Base-by-base conservation (phyloP, 2,888 invertebrate genomes). In the Steinernema scapterisci region DNA sequence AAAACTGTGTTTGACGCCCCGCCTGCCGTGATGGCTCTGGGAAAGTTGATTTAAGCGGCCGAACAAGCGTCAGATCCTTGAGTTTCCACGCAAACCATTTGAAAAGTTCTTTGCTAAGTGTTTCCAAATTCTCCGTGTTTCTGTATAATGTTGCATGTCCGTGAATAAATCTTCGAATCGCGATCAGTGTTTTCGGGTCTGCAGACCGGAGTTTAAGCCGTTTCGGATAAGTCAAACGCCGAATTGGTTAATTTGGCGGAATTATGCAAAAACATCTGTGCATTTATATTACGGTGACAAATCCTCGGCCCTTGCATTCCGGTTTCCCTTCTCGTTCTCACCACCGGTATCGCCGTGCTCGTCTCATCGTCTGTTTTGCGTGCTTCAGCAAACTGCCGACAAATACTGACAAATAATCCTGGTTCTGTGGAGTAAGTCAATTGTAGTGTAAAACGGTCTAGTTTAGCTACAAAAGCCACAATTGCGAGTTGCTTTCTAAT, bases 261-360 rank as follows among this genome's bases (percentile, higher is more conserved):
- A 63, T 63, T 63, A 63, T 63, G 63, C 63, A 63, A 63, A 63
- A 63, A 63, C 63, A 63, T 13, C 31, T 63, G 27, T 27, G 63
- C 63, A 63, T 63, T 63, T 63, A 21, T 63, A 25, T 63, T 31
- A 63, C 27, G 63, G 63, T 31, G 63, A 63, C 25, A 63, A 63
- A 63, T 63, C 63, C 63, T 63, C 63, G 63, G 63, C 31, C 63
- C 63, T 63, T 63, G 11, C 21, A 63, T 63, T 63, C 63, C 63
- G 63, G 63, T 63, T 63, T 63, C 63, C 27, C 16, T 31, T 63
- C 63, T 63, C 63, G 63, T 63, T 63, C 38, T 63, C 63, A 27
- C 31, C 21, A 31, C 63, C 63, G 48, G 63, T 63, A 31, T 63
- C 63, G 27, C 27, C 63, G 16, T 31, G 63, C 31, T n/a, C 63